These are phyloP conservation scores for Oreochromis aureus DNA, from an alignment of 2,113 vertebrate genomes.

Conservation along the genomic window DNA sequence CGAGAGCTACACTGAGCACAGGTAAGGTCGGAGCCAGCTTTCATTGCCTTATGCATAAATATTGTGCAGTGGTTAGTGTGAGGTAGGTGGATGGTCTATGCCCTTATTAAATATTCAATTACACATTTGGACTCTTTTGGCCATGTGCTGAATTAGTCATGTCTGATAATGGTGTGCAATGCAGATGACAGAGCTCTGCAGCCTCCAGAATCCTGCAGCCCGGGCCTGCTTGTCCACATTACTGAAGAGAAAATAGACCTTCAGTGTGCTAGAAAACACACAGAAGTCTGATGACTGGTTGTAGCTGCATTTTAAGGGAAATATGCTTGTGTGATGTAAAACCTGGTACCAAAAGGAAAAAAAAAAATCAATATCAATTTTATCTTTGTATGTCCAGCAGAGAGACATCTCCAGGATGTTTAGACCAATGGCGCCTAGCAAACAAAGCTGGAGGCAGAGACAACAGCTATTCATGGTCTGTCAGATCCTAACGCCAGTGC, in stretches of 20 bases:
- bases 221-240: constrained; percentile 2
- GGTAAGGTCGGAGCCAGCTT: neutral
- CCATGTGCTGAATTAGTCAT: constrained; percentile 66
- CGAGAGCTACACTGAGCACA: neutral
- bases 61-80: neutral
- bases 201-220: constrained; percentile 6
- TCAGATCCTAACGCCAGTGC: neutral
- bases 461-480: neutral
- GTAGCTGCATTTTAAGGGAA: neutral
- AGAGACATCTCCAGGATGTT: constrained; percentile 7
- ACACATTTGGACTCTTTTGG: constrained; percentile 57
- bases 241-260: neutral
- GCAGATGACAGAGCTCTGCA: constrained; percentile 34
- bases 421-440: neutral
- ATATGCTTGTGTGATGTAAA: constrained; percentile 4
- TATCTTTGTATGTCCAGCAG: neutral
- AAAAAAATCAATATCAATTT: constrained; percentile 33
- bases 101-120: constrained; percentile 55
- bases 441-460: neutral
- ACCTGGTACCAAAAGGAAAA: neutral
- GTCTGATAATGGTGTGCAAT: constrained; percentile 53
- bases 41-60: neutral
- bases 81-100: constrained; percentile 1
- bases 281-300: neutral
- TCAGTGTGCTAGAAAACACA: neutral